Evolutionary conservation across 2,113 vertebrate species (phyloP), one percentile per base, ranked within the genome.

Genomic region (Oncorhynchus mykiss): DNA sequence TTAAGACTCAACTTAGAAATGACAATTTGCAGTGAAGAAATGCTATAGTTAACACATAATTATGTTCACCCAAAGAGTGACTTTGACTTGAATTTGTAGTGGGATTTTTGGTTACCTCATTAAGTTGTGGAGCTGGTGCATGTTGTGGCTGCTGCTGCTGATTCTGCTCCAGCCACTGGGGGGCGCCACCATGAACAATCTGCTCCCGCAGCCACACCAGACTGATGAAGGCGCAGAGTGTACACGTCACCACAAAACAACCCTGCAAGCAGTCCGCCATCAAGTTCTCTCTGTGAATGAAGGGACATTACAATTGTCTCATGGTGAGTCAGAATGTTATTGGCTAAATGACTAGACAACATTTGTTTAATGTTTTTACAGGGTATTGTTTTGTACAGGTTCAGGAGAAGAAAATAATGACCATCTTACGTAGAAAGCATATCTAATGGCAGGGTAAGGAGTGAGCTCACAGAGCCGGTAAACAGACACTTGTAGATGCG

Each of bases 401-500:
- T 45, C 9, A 9, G 39, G 39, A 39, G 9, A 45, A 45, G 2
- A 45, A 45, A 45, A 45, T 9, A 12, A 45, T 9, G 39, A 45
- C 39, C 2, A 45, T 45, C 98, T 97, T 92, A 99, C 98, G 97
- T 99, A 67, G 98, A 99, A 72, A 99, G 93, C 96, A 99, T 99
- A 90, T 99, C 98, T 87, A 99, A 90, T 0, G 98, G 98, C 92
- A 99, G 95, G 45, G 98, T 99, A 94, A 99, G 93, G 81, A 99
- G 94, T 69, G 98, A 99, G 96, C 97, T 99, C 95, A 99, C 97
- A 84, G 98, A 99, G 94, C 98, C 98, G 81, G 98, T 99, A 95
- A 99, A 99, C 93, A 99, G 96, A 95, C 98, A 99, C 95, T 99
- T 99, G 93, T 99, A 99, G 92, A 99, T 99, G 78, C 97, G 98